A percentile compares a stretch with the other conserved stretches of the same genome.
phyloP scores from a whole-genome alignment of 2,888 invertebrate species.

The Polylopha cassiicola region DNA sequence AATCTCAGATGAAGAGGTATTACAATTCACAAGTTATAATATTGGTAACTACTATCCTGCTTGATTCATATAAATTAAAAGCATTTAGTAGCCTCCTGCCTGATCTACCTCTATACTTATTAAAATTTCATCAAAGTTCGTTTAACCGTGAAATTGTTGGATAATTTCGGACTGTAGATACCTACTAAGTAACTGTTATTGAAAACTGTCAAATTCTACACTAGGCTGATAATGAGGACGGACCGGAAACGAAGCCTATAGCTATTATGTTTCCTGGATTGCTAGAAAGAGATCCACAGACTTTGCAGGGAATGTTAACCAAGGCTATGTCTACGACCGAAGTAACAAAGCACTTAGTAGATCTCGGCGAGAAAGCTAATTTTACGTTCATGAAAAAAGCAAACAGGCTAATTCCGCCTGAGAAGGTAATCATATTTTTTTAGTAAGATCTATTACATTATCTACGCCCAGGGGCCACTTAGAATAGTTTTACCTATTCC shows the following conservation, averaged over 20 bases:
- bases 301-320: constrained; percentile 53
- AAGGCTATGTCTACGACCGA: constrained; percentile 65
- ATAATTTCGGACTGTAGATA: no score
- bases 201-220: no score
- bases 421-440: constrained; percentile 45
- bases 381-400: constrained; percentile 65
- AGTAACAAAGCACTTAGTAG: constrained; percentile 60
- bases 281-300: constrained; percentile 54
- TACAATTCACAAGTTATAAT: constrained; percentile 52
- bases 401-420: constrained; percentile 53
- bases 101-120: no score
- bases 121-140: no score
- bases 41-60: no score
- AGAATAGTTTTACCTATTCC: no score
- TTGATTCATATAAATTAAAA: no score
- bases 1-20: constrained; percentile 47
- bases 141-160: no score
- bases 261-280: constrained; percentile 62
- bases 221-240: constrained; percentile 60
- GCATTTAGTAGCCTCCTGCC: no score
- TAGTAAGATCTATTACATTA: no score
- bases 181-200: no score
- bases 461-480: no score
- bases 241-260: constrained; percentile 53
- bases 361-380: constrained; percentile 62